phyloP scores from a whole-genome alignment of 2,113 vertebrate genomes.

The Hassar affinis region DNA sequence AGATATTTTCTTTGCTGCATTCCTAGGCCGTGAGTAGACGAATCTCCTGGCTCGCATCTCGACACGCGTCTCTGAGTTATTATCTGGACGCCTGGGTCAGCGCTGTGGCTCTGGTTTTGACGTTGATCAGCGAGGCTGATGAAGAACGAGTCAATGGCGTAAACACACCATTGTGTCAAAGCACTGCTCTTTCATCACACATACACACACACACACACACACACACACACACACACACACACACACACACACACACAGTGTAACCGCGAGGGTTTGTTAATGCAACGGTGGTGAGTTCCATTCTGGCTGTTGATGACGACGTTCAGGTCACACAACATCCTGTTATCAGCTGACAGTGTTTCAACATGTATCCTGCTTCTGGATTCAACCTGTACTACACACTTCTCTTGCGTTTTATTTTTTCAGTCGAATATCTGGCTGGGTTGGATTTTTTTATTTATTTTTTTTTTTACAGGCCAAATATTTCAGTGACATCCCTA shows the following conservation, averaged over 20 bases:
- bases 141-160: not conserved
- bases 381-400: not conserved
- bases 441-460: no score
- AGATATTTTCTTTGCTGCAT: constrained; percentile 17
- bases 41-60: constrained; percentile 1
- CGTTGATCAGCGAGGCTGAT: not conserved
- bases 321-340: not conserved
- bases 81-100: not conserved
- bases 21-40: constrained; percentile 1
- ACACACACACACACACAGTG: not conserved
- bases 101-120: constrained; percentile 15
- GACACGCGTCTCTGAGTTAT: not conserved
- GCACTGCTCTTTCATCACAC: not conserved
- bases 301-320: not conserved
- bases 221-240: not conserved
- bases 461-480: not conserved
- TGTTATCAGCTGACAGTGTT: not conserved
- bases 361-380: not conserved
- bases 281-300: no score
- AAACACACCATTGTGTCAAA: not conserved
- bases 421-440: not conserved
- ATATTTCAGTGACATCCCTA: not conserved
- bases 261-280: not conserved
- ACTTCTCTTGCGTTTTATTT: not conserved
- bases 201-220: not conserved